A percentile compares a stretch with the other conserved stretches of the same genome.
Evolutionary conservation across 1,140 invertebrate genomes (phyloP).

Genomic region (Orius insidiosus): DNA sequence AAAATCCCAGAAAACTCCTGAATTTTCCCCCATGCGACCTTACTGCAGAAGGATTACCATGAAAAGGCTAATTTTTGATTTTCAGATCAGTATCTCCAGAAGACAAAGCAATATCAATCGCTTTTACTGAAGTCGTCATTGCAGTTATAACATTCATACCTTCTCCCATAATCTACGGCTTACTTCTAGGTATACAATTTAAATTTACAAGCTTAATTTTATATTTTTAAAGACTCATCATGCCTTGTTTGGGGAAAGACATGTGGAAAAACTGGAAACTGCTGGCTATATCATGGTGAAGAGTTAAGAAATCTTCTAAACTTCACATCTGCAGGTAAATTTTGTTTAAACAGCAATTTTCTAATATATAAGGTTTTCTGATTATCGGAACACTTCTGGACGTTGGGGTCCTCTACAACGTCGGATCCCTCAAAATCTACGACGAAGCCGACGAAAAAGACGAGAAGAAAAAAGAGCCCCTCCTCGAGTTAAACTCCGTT

Average conservation of each 20-base stretch:
- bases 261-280: slow-evolving; percentile 24
- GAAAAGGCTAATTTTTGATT: too few relatives aligned
- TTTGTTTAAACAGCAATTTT: too few relatives aligned
- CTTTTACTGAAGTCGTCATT: slow-evolving; percentile 22
- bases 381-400: slow-evolving; percentile 4
- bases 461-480: background rate
- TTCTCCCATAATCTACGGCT: slow-evolving; percentile 24
- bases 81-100: slow-evolving; percentile 24
- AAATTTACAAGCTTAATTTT: background rate
- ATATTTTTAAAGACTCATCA: slow-evolving; percentile 19
- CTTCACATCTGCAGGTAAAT: slow-evolving; percentile 16
- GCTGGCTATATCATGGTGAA: slow-evolving; percentile 24
- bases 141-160: slow-evolving; percentile 23
- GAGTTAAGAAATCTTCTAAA: slow-evolving; percentile 22
- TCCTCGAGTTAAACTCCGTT: too few relatives aligned
- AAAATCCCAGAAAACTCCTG: background rate
- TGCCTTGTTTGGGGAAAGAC: slow-evolving; percentile 24
- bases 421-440: slow-evolving; percentile 9
- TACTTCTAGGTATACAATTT: slow-evolving; percentile 21
- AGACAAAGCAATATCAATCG: slow-evolving; percentile 25
- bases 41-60: too few relatives aligned
- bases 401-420: slow-evolving; percentile 1
- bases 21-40: too few relatives aligned
- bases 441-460: slow-evolving; percentile 5
- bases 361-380: slow-evolving; percentile 9